phyloP scores from a whole-genome alignment of 2,797 vertebrate genomes.

The Anguilla marmorata region DNA sequence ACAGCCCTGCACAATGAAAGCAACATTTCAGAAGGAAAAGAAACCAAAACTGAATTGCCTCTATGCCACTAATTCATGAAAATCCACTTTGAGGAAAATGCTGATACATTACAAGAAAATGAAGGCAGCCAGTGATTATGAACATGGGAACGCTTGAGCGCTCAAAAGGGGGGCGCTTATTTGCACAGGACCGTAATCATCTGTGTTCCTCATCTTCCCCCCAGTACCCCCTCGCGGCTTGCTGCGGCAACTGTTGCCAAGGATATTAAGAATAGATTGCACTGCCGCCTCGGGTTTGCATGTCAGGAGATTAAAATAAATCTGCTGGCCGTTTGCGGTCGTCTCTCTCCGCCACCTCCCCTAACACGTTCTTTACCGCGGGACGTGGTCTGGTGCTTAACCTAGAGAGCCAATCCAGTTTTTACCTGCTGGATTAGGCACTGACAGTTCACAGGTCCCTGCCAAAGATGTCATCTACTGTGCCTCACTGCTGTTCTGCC shows the following conservation, averaged over 20 bases:
- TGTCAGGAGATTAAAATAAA: constrained; percentile 25
- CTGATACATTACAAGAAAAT: neutral
- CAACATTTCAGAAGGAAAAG: neutral
- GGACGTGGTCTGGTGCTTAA: neutral
- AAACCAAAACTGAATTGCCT: neutral
- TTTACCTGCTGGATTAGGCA: neutral
- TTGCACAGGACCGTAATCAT: neutral
- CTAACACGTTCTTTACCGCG: neutral
- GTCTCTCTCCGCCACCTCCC: neutral
- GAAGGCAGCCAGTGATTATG: neutral
- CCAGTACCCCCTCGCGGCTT: neutral
- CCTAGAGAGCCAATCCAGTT: neutral
- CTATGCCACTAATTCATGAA: neutral
- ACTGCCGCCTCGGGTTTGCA: neutral
- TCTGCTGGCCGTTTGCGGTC: constrained; percentile 6
- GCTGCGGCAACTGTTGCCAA: neutral
- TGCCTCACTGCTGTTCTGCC: neutral
- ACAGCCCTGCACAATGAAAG: neutral
- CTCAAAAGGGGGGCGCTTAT: neutral
- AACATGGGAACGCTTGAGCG: neutral
- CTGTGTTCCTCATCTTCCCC: neutral
- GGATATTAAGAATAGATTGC: constrained; percentile 21
- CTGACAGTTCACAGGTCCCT: neutral
- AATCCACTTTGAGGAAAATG: neutral
- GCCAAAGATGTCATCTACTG: neutral